phyloP scores from a whole-genome alignment of 2,888 invertebrate genomes.

The Netelia virgata region DNA sequence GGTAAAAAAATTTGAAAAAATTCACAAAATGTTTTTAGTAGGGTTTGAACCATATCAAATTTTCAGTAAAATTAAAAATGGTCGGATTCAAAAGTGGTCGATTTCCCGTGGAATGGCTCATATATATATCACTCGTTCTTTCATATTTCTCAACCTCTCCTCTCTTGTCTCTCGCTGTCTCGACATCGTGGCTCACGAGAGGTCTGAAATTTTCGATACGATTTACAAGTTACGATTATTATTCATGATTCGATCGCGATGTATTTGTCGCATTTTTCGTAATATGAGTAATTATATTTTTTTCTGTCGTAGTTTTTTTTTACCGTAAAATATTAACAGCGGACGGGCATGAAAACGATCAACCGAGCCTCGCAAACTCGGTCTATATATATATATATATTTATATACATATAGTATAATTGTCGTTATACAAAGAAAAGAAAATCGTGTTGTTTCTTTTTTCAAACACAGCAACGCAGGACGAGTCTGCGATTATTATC shows the following conservation, averaged over 20 bases:
- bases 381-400: conserved; percentile 41
- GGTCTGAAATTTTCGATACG: too few species aligned
- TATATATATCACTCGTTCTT: conserved; percentile 18
- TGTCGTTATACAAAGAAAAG: neutral
- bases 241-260: conserved; percentile 12
- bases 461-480: neutral
- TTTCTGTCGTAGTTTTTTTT: neutral
- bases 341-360: conserved; percentile 55
- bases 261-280: neutral
- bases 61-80: too few species aligned
- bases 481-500: neutral
- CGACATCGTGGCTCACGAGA: neutral
- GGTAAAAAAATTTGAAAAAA: too few species aligned
- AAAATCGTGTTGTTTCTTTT: neutral
- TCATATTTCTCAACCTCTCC: neutral
- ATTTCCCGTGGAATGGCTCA: too few species aligned
- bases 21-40: too few species aligned
- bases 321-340: conserved; percentile 46
- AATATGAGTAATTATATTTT: neutral
- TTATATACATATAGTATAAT: conserved; percentile 50
- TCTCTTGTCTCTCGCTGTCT: neutral
- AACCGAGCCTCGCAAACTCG: conserved; percentile 26
- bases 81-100: too few species aligned
- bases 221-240: conserved; percentile 1
- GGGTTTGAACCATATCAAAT: too few species aligned